Base-by-base conservation (phyloP, 2,113 vertebrate genomes). In the Cephalopterus ornatus region DNA sequence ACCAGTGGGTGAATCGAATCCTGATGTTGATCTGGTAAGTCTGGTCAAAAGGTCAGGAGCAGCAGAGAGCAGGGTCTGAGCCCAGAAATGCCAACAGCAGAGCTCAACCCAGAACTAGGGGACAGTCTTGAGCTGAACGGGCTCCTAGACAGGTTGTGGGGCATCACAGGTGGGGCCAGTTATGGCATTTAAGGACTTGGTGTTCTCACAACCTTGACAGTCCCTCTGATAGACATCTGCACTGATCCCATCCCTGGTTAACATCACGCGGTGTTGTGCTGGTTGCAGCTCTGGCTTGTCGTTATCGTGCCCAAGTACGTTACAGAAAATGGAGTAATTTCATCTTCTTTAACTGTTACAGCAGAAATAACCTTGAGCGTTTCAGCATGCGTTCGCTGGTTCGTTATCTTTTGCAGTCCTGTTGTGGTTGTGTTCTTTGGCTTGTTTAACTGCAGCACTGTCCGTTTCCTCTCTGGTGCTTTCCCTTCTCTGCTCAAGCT, bases 341-440 rank as follows among this genome's bases (percentile, higher is more conserved):
- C 56, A 41, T 91, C 61, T 50, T 61, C 46, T 49, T 66, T 42
- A 67, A n/a, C 33, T 56, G 22, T 92, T 92, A 75, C 80, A 89
- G 61, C 91, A 91, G 70, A 81, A 94, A 56, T 91, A 96, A 87
- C 95, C 89, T 97, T 96, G 94, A 75, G 52, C 0, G 0, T 86
- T 93, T 84, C 91, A 37, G 59, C 56, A 17, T 41, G 42, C 2
- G 0, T 44, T 76, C 1, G 4, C 50, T 20, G 10, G 22, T 59
- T 90, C 0, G 0, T 92, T 95, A 78, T 93, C 86, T 93, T 89
- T 75, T 67, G 44, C 52, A 37, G 52, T 35, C 37, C 66, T 47
- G 88, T 47, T 32, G 65, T 74, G 72, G 35, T 39, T 77, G 30
- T n/a, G 24, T 91, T 92, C 52, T 67, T 89, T 63, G 56, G 33